Base-by-base conservation (phyloP, 2,797 vertebrate genomes). In the Antrozous pallidus region DNA sequence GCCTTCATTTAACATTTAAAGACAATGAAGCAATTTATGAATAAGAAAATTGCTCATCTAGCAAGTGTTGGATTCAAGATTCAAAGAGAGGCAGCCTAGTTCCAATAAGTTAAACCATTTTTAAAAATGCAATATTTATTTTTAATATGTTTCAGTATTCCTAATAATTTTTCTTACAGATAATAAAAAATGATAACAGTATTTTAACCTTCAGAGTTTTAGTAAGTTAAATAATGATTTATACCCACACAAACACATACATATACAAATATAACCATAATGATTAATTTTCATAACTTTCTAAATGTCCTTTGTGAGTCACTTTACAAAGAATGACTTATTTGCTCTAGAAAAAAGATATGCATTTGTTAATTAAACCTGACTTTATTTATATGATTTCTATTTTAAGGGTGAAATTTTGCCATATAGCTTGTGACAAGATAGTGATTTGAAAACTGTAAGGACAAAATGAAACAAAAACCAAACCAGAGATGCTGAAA, bases 221-320 rank as follows among this genome's bases (percentile, higher is more conserved):
- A 45, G 26, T 67, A 38, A 58, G 2, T 58, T 92, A 80, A 85
- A 70, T 70, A 1, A 83, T 81, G 5, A 79, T 61, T 92, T 61
- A 91, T 33, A 28, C 1, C 33, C 5, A 61, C 3, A 71, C 0
- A 45, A 18, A 87, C 2, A 22, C 36, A 85, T 2, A 73, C 6
- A 91, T 18, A 47, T 12, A 47, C 20, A 90, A 91, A 58, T 71
- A 69, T 56, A 89, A 80, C 4, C 12, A 51, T 47, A 16, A 67
- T 87, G 65, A 95, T 93, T 96, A 93, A 88, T 84, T 94, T 81
- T 83, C 18, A 54, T 82, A 80, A 93, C 78, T 94, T 97, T 96
- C 75, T 86, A 80, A 96, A 74, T 91, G 86, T 36, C 88, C 75
- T 96, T 94, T 96, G 81, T 93, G 84, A 86, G 94, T 95, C 96